Base-by-base conservation (phyloP, 2,113 vertebrate species). In the Phoxinus phoxinus region DNA sequence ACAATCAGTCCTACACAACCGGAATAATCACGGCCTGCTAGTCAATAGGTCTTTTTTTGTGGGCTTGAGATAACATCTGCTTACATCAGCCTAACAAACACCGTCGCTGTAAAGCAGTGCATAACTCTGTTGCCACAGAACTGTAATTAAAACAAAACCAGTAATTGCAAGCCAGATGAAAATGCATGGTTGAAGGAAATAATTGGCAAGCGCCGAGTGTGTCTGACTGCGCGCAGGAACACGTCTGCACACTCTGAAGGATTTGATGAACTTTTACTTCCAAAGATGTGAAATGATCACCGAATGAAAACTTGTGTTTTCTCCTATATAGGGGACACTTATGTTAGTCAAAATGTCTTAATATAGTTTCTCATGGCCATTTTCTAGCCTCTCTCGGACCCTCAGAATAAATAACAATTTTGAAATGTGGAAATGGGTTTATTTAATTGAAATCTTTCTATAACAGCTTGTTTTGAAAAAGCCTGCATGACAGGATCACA, bases 111-210 rank as follows among this genome's bases (percentile, higher is more conserved):
- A 72, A 73, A 56, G 51, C 58, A 83, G 81, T 83, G 82, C 77
- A 86, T 56, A 63, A 78, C 86, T 90, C 35, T 87, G 87, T 44
- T 87, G 23, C 23, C 88, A 92, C 89, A 91, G 84, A 88, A 92
- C 88, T 90, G 89, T 81, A 90, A 90, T 92, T 91, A 91, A 90
- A 92, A 91, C 84, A 77, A 85, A 78, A 87, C 87, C 86, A 91
- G 90, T 89, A 92, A 91, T 91, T 91, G 87, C 90, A 93, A 91
- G 58, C 23, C 4, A 59, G 58, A 35, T 7, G 37, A 76, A 76
- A 51, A 76, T 53, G n/a, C 25, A 61, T 41, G 35, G 32, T 37
- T 61, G 53, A 41, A 79, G 4, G 2, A 15, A 41, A 61, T 61
- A 61, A 59, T 79, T 25, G 32, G 19, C 9, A 35, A 11, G 17